These are phyloP conservation scores for Bombyx huttoni DNA, from an alignment of 2,888 invertebrate species.

Conservation along the genomic window DNA sequence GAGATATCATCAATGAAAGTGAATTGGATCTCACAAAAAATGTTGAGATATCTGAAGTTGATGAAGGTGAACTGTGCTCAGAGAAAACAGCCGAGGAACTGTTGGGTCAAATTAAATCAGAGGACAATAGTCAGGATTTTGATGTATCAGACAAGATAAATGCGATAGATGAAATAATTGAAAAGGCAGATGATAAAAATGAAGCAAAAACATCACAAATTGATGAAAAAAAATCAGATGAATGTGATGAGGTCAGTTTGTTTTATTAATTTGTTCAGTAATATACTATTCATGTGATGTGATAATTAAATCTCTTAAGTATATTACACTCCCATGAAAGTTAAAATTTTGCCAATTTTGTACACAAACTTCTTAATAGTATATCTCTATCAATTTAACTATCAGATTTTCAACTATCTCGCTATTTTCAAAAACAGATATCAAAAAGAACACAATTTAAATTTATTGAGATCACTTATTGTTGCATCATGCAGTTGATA, in stretches of 20 bases:
- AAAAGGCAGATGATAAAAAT: slow-evolving; percentile 46
- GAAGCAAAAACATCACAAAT: slow-evolving; percentile 29
- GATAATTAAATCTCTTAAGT: no score
- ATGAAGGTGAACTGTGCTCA: slow-evolving; percentile 54
- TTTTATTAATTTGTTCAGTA: not conserved
- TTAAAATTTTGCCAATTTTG: no score
- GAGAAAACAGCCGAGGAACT: slow-evolving; percentile 54
- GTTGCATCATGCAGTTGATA: no score
- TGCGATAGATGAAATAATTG: slow-evolving; percentile 74
- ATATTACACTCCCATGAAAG: no score
- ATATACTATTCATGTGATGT: no score
- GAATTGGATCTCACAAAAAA: slow-evolving; percentile 60
- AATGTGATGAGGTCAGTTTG: slow-evolving; percentile 51
- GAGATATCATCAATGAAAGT: slow-evolving; percentile 62
- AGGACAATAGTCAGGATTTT: slow-evolving; percentile 63
- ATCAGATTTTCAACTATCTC: no score
- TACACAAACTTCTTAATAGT: no score
- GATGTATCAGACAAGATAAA: slow-evolving; percentile 75
- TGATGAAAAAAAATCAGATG: slow-evolving; percentile 43
- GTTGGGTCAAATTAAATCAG: slow-evolving; percentile 44
- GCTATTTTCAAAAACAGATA: no score
- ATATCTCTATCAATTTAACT: no score
- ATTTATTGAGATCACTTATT: no score
- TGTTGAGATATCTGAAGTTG: slow-evolving; percentile 63
- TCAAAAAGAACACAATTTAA: no score